Base-by-base conservation (phyloP, 1,140 invertebrate genomes). In the Armadillidium nasatum region DNA sequence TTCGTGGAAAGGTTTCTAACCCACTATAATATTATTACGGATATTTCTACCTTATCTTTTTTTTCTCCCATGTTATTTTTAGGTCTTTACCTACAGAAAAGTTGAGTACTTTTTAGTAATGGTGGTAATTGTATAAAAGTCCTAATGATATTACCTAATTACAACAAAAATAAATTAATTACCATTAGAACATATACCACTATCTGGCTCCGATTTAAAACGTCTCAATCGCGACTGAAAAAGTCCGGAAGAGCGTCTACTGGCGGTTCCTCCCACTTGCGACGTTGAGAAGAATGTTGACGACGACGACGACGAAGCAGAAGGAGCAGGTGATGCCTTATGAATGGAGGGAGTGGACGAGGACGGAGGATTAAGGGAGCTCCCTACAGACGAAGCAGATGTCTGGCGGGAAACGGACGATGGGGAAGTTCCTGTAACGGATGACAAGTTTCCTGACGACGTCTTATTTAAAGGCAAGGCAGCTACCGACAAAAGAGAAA, bases 381-480 rank as follows among this genome's bases (percentile, higher is more conserved):
- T 21, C 10, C 19, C 19, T 21, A 70, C 21, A 33, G 68, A 70
- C 11, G 68, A 15, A 46, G 78, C 66, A n/a, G 72, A 21, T 9
- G 78, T 68, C 46, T 74, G 70, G 69, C 68, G 67, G 72, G 76
- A 74, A 66, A 78, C 75, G 70, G 74, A 78, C 44, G 77, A 72
- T 10, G 77, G 75, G 19, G 73, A 74, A 68, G 76, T 72, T 71
- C 72, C 73, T 33, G 71, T 50, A 44, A 72, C 60, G 19, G 72
- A 44, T 13, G 73, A 70, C n/a, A 70, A 21, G 22, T 11, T 22
- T 23, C 10, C 68, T n/a, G 68, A 70, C 10, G 11, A 70, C 10
- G 19, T 21, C 10, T 70, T 23, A 21, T 15, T n/a, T 60, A 33
- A 60, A 21, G 68, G 21, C 11, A 70, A 13, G 23, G n/a, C 11